Evolutionary conservation across 92 coral and sea anemone genomes (phyloP), one percentile per base, ranked within the genome.

Genomic region (Porites rus): DNA sequence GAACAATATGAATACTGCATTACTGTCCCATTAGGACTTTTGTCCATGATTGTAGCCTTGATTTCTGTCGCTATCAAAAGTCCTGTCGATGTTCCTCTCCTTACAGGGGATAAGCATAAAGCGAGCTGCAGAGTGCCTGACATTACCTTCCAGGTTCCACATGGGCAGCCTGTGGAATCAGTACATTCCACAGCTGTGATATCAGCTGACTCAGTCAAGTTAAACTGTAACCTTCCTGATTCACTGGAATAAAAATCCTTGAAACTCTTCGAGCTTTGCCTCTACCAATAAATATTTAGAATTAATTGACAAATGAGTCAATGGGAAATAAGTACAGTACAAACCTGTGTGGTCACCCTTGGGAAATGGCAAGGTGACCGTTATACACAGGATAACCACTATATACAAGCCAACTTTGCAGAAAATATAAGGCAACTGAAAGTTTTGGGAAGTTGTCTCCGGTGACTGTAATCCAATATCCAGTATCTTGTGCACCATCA

Each of bases 191-290:
- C 68, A 9, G 88, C 86, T 25, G 94, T 84, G 64, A 92, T 69
- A 21, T 87, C 52, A 10, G 84, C 52, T 17, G 72, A 19, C 11
- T 56, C 79, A 53, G 66, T 63, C 68, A 92, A 50, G 31, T 88
- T 60, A 68, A 88, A 92, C 85, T 92, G 92, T 60, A 92, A 54
- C 31, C 79, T 59, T 43, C 94, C 94, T 8, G 92, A 78, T 50
- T 75, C 69, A 76, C 90, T 74, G 22, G 58, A 69, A 53, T 78
- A 90, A 67, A 78, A 92, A 58, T 84, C 79, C 53, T 76, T 86
- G 81, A 92, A 92, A 59, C 86, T 82, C 65, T 21, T 66, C n/a
- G 89, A 52, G 16, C 43, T 76, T 75, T 91, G 94, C 51, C 65
- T 14, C 82, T 78, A 19, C 53, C 6, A 69, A 77, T 1, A 25